Base-by-base conservation (phyloP, 2,113 vertebrate species). In the Thomomys bottae region DNA sequence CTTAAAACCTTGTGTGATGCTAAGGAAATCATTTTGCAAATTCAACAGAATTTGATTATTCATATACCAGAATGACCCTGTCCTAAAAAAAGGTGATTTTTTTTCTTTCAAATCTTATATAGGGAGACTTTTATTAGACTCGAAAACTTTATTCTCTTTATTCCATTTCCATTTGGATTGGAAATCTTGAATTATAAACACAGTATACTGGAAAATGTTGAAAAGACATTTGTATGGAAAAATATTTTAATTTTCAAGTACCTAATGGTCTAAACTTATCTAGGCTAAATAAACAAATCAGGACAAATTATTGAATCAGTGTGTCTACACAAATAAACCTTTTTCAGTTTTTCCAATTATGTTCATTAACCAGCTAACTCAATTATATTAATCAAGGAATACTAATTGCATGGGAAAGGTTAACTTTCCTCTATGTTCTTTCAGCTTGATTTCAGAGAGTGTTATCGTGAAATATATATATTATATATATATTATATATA, bases 1-100 rank as follows among this genome's bases (percentile, higher is more conserved):
- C 63, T 84, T 68, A 84, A 79, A 6, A 68, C 88, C 21, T 42
- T 84, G 45, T 88, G 75, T 79, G 73, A 75, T 45, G n/a, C 71
- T 84, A 84, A 94, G 66, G 36, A 87, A 45, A 94, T 84, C 42
- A 88, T 67, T 91, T 79, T 68, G 45, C 80, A 91, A 84, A 80
- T 84, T 88, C 83, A 82, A 87, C 67, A 84, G 80, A 91, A 88
- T 94, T 78, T 88, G 80, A 88, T 94, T 84, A 79, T 79, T 59
- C 20, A 28, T 66, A 23, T 66, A 36, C 45, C 73, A 73, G 14
- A 84, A n/a, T 71, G 84, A 73, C 24, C 59, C 67, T 80, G 26
- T 88, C 80, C 61, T 84, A 54, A 73, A 45, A 71, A 42, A 54
- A 54, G 1, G 79, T 5, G 68, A 59, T n/a, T 89, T 66, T 57